Base-by-base conservation (phyloP, 2,888 invertebrate species). In the Microplitis deprimator region DNA sequence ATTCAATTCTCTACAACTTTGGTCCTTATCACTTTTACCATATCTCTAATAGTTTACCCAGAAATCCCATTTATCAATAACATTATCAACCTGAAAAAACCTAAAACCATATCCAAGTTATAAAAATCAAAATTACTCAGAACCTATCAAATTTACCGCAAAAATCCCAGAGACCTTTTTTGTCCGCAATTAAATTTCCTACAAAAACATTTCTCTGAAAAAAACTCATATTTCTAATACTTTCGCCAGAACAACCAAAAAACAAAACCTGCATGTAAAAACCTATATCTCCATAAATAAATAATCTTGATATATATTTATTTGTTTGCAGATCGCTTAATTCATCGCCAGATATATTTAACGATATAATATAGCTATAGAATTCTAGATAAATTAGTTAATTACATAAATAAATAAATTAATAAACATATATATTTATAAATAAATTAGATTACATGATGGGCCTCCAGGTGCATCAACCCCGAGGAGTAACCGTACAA, bases 281-380 rank as follows among this genome's bases (percentile, higher is more conserved):
- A 16, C 6, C 6, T 10, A 50, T 50, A 13, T 50, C 8, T 13
- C 1, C 50, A 50, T 50, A 50, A 50, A 50, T 50, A 50, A 65
- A 20, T 65, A 29, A 40, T 40, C 50, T 39, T 13, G 4, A 13
- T 50, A 4, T 50, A 6, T 71, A 41, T 20, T 20, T 80, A 82
- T 75, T 83, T 84, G 82, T 82, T 89, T 85, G 29, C 89, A 89
- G 89, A 81, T 89, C 89, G 67, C 82, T 85, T 80, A 89, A 89
- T 81, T 89, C 89, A 69, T 87, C 87, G 59, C 87, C 89, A 64
- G 89, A 89, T 81, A 88, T 87, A 85, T 87, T 85, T 82, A 89
- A 88, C 81, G 83, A 87, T 83, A 89, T 89, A 80, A 83, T 87
- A 81, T 88, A 89, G 79, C 85, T 87, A 79, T 85, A 88, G 74